Evolutionary conservation across 2,113 vertebrate genomes (phyloP).

Genomic region (Herpetotheres cachinnans): DNA sequence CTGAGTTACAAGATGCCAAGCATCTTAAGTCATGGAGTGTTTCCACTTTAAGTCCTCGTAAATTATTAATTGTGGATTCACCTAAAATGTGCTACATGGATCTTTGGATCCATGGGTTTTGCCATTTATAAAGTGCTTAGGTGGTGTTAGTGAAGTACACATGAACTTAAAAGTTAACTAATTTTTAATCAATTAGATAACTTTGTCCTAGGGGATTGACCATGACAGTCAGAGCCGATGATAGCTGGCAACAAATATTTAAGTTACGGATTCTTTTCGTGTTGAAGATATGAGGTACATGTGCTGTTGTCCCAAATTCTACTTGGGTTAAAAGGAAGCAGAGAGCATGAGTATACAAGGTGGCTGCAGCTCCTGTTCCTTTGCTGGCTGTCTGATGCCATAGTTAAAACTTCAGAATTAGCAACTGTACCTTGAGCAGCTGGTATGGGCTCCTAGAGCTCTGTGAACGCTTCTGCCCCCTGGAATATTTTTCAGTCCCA

Average conservation of each 20-base stretch:
- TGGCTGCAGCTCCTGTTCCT: neutral
- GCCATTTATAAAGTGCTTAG: neutral
- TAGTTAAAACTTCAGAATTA: neutral
- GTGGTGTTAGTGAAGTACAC: neutral
- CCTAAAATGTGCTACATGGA: neutral
- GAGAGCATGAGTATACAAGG: neutral
- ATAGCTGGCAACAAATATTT: neutral
- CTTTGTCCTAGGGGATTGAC: neutral
- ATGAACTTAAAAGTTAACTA: neutral
- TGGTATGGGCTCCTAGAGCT: neutral
- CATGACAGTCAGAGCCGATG: neutral
- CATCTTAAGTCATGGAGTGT: neutral
- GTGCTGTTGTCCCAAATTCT: neutral
- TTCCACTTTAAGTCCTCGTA: neutral
- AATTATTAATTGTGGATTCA: neutral
- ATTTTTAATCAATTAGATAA: neutral
- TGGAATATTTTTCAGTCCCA: neutral
- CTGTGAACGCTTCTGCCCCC: fast-evolving
- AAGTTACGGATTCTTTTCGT: neutral
- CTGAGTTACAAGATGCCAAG: neutral
- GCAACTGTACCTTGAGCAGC: neutral
- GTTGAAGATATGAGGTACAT: neutral
- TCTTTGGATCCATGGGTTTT: neutral
- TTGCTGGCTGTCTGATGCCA: neutral
- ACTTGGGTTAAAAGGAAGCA: neutral